phyloP scores from a whole-genome alignment of 2,797 vertebrate species.

The Oophaga sylvatica region DNA sequence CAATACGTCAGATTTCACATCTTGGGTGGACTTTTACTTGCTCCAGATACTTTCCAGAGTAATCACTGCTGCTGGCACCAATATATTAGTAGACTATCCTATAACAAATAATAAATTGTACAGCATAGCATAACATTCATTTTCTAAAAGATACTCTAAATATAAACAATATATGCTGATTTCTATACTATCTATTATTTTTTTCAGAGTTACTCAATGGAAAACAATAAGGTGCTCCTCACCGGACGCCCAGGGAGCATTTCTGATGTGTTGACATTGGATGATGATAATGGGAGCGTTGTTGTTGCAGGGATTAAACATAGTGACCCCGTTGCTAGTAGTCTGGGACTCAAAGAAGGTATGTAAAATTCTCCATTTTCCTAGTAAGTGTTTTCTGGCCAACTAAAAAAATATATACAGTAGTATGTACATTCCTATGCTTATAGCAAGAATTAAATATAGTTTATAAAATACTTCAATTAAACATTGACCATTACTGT shows the following conservation, averaged over 20 bases:
- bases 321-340: constrained; percentile 17
- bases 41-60: neutral
- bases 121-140: neutral
- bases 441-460: neutral
- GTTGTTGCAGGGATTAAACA: constrained; percentile 43
- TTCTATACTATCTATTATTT: neutral
- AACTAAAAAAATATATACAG: neutral
- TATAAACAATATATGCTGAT: neutral
- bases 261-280: constrained; percentile 30
- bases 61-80: neutral
- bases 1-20: neutral
- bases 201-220: constrained; percentile 32
- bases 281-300: constrained; percentile 53
- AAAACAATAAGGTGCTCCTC: constrained; percentile 38
- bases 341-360: constrained; percentile 55
- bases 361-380: neutral
- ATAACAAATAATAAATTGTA: neutral
- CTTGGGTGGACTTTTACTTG: neutral
- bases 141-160: neutral
- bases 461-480: neutral
- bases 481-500: neutral
- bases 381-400: neutral
- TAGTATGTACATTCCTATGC: neutral
- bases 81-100: neutral
- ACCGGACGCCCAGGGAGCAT: constrained; percentile 48